phyloP scores from a whole-genome alignment of 2,113 vertebrate genomes.

The Saccopteryx bilineata region DNA sequence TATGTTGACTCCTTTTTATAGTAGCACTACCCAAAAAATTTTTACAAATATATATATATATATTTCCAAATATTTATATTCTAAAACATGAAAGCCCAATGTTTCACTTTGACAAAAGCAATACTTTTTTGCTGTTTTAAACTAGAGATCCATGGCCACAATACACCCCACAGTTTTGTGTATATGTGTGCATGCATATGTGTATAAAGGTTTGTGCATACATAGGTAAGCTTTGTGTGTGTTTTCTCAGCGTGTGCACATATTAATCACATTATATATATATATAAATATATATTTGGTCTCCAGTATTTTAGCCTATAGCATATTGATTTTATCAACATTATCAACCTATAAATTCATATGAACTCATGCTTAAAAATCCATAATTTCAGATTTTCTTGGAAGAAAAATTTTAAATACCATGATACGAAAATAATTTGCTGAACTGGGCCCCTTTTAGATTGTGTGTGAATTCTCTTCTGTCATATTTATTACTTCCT shows the following conservation, averaged over 20 bases:
- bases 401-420: not conserved
- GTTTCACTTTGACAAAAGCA: not conserved
- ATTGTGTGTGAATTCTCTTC: not conserved
- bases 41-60: not conserved
- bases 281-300: not conserved
- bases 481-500: not conserved
- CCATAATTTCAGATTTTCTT: not conserved
- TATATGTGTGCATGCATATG: not conserved
- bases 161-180: not conserved
- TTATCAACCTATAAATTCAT: not conserved
- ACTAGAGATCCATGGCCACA: accelerated
- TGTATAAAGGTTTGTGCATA: not conserved
- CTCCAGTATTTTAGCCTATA: not conserved
- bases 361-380: not conserved
- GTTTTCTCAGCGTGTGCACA: not conserved
- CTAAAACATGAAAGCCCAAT: not conserved
- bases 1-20: not conserved
- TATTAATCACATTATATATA: not conserved
- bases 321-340: not conserved
- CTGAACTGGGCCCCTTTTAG: not conserved
- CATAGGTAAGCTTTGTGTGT: not conserved
- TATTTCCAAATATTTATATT: not conserved
- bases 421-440: not conserved
- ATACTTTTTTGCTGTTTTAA: not conserved
- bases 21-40: not conserved